Base-by-base conservation (phyloP, 1,140 invertebrate genomes). In the Panagrolaimus sp. region DNA sequence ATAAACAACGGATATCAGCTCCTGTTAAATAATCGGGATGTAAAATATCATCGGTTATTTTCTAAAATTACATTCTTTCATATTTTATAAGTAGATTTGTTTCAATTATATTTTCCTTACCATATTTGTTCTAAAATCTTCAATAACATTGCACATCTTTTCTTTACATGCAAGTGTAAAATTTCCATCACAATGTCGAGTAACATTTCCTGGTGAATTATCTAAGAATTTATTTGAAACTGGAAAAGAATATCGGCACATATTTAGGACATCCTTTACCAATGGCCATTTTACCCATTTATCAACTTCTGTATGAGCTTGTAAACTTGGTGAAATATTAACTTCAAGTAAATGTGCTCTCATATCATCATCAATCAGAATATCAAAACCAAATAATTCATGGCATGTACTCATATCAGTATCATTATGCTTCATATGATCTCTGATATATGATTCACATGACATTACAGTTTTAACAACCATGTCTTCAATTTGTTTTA, bases 361-460 rank as follows among this genome's bases (percentile, higher is more conserved):
- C 69, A 95, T 84, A 70, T 89, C 89, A 68, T 91, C 89, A 84
- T 96, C 94, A 62, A 96, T 89, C 17, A 96, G 84, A 72, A 96
- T 91, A 84, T 96, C 94, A 84, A 95, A 95, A n/a, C 94, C 94
- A 84, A 93, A 96, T 24, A 96, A 83, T 85, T 96, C 92, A 91
- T 87, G 76, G 78, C 86, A 80, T 79, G 90, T 65, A 73, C 66
- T 67, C 67, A 12, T 70, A 17, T 63, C 44, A 45, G 21, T 63
- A 32, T 91, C 89, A 76, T 91, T 90, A 65, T 91, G 92, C 14
- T 90, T 91, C n/a, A 91, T 89, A 43, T 83, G 83, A 26, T 70
- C 71, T 14, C 81, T 58, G 8, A 83, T 82, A 24, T 75, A 70
- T 12, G 67, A 67, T 63, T 79, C 76, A 63, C 78, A 78, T 28